Evolutionary conservation across 2,888 invertebrate genomes (phyloP), one percentile per base, ranked within the genome.

Genomic region (Glaucopsyche alexis): DNA sequence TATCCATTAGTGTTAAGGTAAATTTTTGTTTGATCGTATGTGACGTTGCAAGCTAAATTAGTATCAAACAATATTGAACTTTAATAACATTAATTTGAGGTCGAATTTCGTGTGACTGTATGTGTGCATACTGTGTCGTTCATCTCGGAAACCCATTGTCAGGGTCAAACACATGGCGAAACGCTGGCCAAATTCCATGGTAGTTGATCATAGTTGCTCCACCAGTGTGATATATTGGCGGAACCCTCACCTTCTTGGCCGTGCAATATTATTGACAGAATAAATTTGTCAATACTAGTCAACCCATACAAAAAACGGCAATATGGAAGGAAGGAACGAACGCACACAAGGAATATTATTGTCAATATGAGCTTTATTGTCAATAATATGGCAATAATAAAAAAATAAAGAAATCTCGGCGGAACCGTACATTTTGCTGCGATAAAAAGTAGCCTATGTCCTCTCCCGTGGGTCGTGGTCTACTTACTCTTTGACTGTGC

Each of bases 141-240:
- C 75, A 74, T 70, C 75, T 77, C 77, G 77, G 78, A 79, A 79
- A 78, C 86, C 86, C 87, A 89, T 86, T 87, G 88, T 87, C 91
- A 92, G 90, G 91, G 91, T 90, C 91, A 89, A 49, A 86, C 91
- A 90, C 89, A 91, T 92, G 91, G 91, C 88, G 82, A 88, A 91
- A 89, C 81, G 83, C 81, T 82, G 83, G 85, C 85, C 85, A 85
- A 89, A 90, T 87, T 87, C 88, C 88, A 76, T 75, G 74, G 78
- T 75, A 74, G 76, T 76, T 76, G 79, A 83, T 81, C 29, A 47
- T 64, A 66, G 42, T 60, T 60, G 60, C 5, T 14, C n/a, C 16
- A 38, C 38, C n/a, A 66, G 29, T 60, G 19, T 67, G 67, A 11
- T 47, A 45, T 42, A 66, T 66, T 40, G 16, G 19, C 66, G 8